Evolutionary conservation across 2,797 vertebrate genomes (phyloP).

Genomic region (Strix occidentalis): DNA sequence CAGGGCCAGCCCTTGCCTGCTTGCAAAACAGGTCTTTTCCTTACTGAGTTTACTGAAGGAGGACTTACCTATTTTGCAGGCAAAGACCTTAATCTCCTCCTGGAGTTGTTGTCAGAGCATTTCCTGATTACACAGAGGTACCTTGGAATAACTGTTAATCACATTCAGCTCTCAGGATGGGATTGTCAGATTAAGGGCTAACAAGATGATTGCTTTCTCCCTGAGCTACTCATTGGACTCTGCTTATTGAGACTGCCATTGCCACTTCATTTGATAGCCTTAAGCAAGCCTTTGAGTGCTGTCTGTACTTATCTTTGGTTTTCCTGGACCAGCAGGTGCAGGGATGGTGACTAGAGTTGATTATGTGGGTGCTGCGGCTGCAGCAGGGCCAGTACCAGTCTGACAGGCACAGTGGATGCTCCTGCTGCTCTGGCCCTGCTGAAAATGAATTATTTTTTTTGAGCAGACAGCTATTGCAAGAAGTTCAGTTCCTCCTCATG

Average conservation of each 20-base stretch:
- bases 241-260: background rate
- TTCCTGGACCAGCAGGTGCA: background rate
- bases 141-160: constrained; percentile 28
- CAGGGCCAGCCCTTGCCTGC: background rate
- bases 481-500: background rate
- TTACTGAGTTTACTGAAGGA: background rate
- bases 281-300: background rate
- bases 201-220: constrained; percentile 28
- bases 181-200: constrained; percentile 44
- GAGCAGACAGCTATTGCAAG: background rate
- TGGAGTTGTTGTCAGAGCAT: constrained; percentile 11
- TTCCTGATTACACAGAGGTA: constrained; percentile 24
- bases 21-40: background rate
- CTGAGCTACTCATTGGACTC: background rate
- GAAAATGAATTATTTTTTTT: background rate
- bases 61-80: background rate
- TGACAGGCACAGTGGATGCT: fast-evolving
- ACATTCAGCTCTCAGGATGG: background rate
- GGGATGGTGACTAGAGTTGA: fast-evolving
- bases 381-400: background rate
- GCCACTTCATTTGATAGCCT: background rate
- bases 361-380: background rate
- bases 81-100: constrained; percentile 14
- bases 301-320: background rate
- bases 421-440: background rate